Conservation (phyloP, 2,888 invertebrate species). For the Timema podura region DNA sequence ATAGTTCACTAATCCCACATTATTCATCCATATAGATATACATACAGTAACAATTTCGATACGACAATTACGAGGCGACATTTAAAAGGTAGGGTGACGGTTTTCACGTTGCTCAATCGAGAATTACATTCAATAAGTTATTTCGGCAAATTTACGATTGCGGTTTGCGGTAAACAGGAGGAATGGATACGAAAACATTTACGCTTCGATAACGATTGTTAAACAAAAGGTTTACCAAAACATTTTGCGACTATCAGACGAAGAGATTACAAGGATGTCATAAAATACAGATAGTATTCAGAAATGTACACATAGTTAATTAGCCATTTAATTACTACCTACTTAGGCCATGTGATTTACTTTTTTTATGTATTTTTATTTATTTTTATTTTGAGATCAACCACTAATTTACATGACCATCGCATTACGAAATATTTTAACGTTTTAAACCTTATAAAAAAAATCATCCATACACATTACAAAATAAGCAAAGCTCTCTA, state of each 20-base stretch:
- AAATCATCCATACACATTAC: slow-evolving; percentile 22
- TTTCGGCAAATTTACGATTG: slow-evolving; percentile 29
- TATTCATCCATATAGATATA: slow-evolving; percentile 2
- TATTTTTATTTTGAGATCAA: slow-evolving; percentile 30
- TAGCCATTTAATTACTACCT: slow-evolving; percentile 27
- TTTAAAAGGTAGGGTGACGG: slow-evolving; percentile 25
- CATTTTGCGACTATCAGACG: slow-evolving; percentile 13
- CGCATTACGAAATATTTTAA: neutral
- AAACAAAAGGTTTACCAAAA: slow-evolving; percentile 25
- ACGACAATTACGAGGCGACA: slow-evolving; percentile 29
- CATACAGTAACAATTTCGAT: slow-evolving; percentile 30
- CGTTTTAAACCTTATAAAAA: slow-evolving; percentile 19
- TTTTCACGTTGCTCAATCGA: slow-evolving; percentile 26
- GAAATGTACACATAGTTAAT: slow-evolving; percentile 7
- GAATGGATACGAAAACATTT: slow-evolving; percentile 31
- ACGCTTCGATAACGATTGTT: slow-evolving; percentile 31
- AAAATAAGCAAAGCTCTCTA: slow-evolving; percentile 29
- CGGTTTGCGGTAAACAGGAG: slow-evolving; percentile 26
- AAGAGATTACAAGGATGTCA: too few relatives aligned
- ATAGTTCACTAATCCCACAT: too few relatives aligned
- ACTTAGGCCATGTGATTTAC: slow-evolving; percentile 30
- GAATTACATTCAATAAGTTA: slow-evolving; percentile 26
- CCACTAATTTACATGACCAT: neutral
- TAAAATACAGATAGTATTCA: too few relatives aligned
- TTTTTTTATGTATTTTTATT: neutral